A percentile compares a stretch with the other conserved stretches of the same genome.
Conservation (phyloP, 1,140 invertebrate genomes). For the Oreohelix idahoensis region DNA sequence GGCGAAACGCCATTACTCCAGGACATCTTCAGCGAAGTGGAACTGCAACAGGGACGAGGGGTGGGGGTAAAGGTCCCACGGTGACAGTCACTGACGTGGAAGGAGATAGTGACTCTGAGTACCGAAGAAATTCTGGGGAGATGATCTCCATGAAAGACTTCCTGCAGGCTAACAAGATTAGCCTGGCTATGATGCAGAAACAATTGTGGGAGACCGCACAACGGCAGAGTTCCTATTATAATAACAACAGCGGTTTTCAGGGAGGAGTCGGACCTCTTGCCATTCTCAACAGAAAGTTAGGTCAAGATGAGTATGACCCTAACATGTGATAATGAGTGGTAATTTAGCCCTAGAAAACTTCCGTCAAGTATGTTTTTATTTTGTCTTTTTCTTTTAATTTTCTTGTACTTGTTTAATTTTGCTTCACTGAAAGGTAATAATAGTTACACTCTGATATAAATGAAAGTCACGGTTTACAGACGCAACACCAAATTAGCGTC, state of each 20-base stretch:
- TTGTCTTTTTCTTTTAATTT: too few relatives aligned
- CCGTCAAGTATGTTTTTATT: not conserved
- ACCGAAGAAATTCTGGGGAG: conserved; percentile 78
- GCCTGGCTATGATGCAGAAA: conserved; percentile 81
- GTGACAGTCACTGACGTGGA: conserved; percentile 71
- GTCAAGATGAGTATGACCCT: conserved; percentile 65
- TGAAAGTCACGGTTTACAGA: too few relatives aligned
- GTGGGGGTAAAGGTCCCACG: conserved; percentile 10
- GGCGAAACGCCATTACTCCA: conserved; percentile 72
- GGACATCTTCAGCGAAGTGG: conserved; percentile 57
- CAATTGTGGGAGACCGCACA: conserved; percentile 80
- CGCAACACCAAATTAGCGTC: too few relatives aligned
- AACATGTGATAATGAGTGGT: conserved; percentile 14
- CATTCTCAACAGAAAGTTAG: conserved; percentile 75
- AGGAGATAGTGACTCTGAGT: conserved; percentile 71
- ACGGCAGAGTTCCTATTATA: conserved; percentile 64
- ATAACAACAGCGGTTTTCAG: conserved; percentile 73
- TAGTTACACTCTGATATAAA: too few relatives aligned
- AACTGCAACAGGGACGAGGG: not conserved
- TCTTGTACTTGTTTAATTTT: too few relatives aligned
- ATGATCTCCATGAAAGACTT: conserved; percentile 80
- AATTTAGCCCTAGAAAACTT: not conserved
- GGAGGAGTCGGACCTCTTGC: conserved; percentile 80
- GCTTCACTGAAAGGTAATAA: too few relatives aligned
- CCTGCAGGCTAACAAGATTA: conserved; percentile 78